A percentile compares a stretch with the other conserved stretches of the same genome.
Evolutionary conservation across 2,888 invertebrate genomes (phyloP).

Genomic region (Eueremaeus valkanovi): DNA sequence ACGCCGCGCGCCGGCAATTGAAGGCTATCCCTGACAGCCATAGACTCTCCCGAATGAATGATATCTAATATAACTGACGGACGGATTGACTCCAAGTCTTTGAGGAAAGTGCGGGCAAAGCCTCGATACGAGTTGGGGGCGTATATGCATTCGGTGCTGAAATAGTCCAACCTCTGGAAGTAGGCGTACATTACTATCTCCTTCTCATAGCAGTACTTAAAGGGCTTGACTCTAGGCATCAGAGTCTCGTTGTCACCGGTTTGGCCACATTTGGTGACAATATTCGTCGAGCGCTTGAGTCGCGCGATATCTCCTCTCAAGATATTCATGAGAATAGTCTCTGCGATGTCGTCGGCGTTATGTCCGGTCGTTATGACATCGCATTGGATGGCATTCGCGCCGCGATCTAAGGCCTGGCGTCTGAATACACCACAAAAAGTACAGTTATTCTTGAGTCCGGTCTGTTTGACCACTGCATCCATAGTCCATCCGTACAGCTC

Average conservation of each 20-base stretch:
- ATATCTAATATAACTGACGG: conserved; percentile 89
- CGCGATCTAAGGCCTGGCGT: conserved; percentile 85
- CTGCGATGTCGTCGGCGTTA: conserved; percentile 96
- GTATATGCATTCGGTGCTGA: conserved; percentile 97
- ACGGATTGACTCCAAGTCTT: conserved; percentile 89
- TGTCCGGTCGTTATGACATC: conserved; percentile 91
- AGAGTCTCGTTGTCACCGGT: conserved; percentile 58
- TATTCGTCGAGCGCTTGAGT: conserved; percentile 82
- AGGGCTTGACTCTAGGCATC: conserved; percentile 87
- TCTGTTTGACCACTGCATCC: conserved; percentile 85
- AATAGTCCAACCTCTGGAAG: conserved; percentile 90
- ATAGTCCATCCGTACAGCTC: conserved; percentile 99
- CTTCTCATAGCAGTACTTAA: conserved; percentile 97
- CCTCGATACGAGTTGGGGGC: conserved; percentile 96
- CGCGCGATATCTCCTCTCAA: conserved; percentile 93
- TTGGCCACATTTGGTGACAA: conserved; percentile 67
- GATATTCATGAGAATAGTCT: conserved; percentile 97
- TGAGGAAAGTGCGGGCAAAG: conserved; percentile 80
- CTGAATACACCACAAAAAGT: conserved; percentile 79
- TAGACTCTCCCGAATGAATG: conserved; percentile 76
- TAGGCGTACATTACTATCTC: conserved; percentile 99
- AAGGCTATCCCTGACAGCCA: background rate
- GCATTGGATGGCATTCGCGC: conserved; percentile 79
- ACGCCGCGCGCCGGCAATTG: conserved; percentile 73
- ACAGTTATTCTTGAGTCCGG: conserved; percentile 89